phyloP scores from a whole-genome alignment of 2,797 vertebrate species.

The Adelosebastes latens region DNA sequence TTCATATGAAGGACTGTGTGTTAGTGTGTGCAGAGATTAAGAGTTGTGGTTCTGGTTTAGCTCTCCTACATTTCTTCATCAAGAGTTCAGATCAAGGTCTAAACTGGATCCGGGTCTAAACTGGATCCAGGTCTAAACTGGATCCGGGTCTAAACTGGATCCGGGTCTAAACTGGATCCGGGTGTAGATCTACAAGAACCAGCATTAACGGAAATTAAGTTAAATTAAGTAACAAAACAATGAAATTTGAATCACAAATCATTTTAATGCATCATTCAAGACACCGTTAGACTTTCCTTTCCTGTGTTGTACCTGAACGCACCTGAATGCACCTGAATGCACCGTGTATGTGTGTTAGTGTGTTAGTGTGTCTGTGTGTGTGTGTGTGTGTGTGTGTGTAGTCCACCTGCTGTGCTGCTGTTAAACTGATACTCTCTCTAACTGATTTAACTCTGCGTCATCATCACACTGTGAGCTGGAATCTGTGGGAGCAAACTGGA shows the following conservation, averaged over 20 bases:
- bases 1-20: background rate
- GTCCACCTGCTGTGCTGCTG: constrained; percentile 24
- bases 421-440: constrained; percentile 8
- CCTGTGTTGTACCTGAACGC: background rate
- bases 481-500: too few species aligned
- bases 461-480: background rate
- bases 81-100: background rate
- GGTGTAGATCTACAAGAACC: too few species aligned
- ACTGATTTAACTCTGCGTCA: background rate
- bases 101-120: background rate
- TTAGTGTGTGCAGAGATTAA: background rate
- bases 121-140: too few species aligned
- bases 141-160: background rate
- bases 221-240: too few species aligned
- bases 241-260: background rate
- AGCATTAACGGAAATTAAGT: too few species aligned
- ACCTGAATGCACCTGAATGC: background rate
- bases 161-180: background rate
- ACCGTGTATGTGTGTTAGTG: background rate
- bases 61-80: background rate
- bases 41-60: background rate
- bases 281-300: background rate
- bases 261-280: background rate
- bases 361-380: background rate
- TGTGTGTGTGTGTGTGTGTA: constrained; percentile 4